Evolutionary conservation across 2,888 invertebrate species (phyloP), one percentile per base, ranked within the genome.

Genomic region (Hydrotaea diabolus): DNA sequence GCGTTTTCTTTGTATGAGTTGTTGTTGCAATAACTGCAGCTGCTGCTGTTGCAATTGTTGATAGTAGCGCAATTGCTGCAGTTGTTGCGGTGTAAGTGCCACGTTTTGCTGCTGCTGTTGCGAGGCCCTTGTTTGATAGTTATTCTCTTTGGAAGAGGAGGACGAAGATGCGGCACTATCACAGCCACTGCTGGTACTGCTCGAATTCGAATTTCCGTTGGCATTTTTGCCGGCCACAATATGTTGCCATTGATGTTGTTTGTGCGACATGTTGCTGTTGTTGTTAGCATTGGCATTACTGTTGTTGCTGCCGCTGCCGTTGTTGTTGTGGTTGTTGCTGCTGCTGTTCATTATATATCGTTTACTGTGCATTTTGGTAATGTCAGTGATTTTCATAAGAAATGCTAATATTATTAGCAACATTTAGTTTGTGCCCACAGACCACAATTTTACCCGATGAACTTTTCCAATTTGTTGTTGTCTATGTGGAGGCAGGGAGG

Each of bases 31-130:
- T 86, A 92, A 88, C 46, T 90, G 90, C 86, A 92, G 90, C 83
- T 92, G 90, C 83, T 92, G 92, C 80, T 92, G 92, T 78, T 92
- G 91, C 87, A 91, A 88, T 36, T 90, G 90, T 83, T 92, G 91
- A 86, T 92, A 92, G 75, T 91, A 91, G 80, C 93, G 92, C 73
- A 94, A 91, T 89, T 95, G 90, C 86, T 92, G 94, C 87, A 94
- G 93, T 89, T 95, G 95, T 88, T 95, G 95, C 88, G 96, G 96
- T 89, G 87, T 87, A 49, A 89, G 85, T 39, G 84, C 81, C 73
- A 86, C 87, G 72, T 89, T 87, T 62, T 87, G 87, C 9, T 86
- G 57, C 66, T 86, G 81, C 17, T 79, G 77, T 15, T 71, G 79
- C 15, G 21, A 19, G 9, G 39, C n/a, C 15, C 19, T 39, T 8